Conservation (phyloP, 2,797 vertebrate species). For the Centropyge bicolor region DNA sequence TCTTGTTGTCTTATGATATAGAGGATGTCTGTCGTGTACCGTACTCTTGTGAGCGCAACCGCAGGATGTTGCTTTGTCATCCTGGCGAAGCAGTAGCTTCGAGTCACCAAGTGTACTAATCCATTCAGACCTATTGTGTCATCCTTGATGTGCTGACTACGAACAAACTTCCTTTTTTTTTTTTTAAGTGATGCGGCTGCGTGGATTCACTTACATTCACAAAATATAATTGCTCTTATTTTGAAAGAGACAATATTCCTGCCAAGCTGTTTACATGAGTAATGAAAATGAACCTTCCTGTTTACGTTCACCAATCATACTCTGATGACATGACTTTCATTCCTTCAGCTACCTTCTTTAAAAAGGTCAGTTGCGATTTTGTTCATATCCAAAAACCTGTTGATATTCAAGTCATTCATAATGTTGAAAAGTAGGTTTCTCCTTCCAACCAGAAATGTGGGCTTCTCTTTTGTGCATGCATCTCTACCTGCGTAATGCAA, state of each 20-base stretch:
- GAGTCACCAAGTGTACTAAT: slow-evolving; percentile 6
- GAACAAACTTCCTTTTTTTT: not conserved
- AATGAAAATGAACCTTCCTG: too few relatives aligned
- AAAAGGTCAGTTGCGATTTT: not conserved
- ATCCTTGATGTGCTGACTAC: slow-evolving; percentile 12
- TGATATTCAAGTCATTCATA: not conserved
- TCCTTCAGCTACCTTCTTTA: not conserved
- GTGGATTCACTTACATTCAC: not conserved
- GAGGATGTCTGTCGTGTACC: not conserved
- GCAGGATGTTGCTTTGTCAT: slow-evolving; percentile 52
- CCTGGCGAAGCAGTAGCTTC: slow-evolving; percentile 28
- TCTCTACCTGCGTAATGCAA: too few relatives aligned
- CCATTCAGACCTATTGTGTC: not conserved
- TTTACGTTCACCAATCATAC: too few relatives aligned
- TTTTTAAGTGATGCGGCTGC: not conserved
- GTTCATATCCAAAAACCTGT: not conserved
- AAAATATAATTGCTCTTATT: too few relatives aligned
- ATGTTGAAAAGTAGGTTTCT: not conserved
- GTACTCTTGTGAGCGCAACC: not conserved
- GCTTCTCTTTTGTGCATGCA: not conserved
- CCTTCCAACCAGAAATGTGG: not conserved
- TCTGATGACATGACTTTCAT: not conserved
- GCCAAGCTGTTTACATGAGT: too few relatives aligned
- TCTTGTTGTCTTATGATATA: slow-evolving; percentile 38
- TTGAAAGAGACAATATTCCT: too few relatives aligned